A percentile compares a stretch with the other conserved stretches of the same genome.
Evolutionary conservation across 2,797 vertebrate genomes (phyloP).

Genomic region (Myotis myotis): DNA sequence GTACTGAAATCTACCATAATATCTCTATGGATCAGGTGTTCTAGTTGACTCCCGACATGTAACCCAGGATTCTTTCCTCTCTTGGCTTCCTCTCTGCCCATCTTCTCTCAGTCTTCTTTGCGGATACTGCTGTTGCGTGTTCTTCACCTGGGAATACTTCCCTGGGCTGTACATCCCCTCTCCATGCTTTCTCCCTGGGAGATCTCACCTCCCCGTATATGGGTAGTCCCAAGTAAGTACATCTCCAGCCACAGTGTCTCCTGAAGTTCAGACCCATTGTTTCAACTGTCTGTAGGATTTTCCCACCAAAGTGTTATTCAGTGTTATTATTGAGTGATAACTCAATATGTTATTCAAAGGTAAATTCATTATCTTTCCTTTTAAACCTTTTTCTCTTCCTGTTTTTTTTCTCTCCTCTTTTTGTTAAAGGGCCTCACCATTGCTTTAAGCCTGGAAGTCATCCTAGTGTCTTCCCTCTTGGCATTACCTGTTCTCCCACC

Average conservation of each 20-base stretch:
- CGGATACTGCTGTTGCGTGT: background rate
- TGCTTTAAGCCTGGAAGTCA: background rate
- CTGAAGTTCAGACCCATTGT: background rate
- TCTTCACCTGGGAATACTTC: background rate
- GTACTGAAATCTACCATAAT: background rate
- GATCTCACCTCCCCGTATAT: background rate
- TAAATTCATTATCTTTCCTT: background rate
- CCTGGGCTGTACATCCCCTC: background rate
- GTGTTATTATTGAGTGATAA: background rate
- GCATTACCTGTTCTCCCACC: background rate
- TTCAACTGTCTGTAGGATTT: background rate
- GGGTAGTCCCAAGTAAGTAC: background rate
- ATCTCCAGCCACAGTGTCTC: background rate
- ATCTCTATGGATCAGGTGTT: background rate
- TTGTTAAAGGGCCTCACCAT: background rate
- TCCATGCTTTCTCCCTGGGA: background rate
- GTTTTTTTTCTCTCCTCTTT: background rate
- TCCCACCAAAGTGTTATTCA: background rate
- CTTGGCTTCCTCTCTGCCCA: background rate
- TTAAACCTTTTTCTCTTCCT: background rate
- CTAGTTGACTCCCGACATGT: background rate
- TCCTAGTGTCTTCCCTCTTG: background rate
- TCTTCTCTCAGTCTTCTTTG: background rate
- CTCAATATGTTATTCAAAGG: background rate
- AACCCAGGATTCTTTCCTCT: background rate